Evolutionary conservation across 2,113 vertebrate genomes (phyloP), one percentile per base, ranked within the genome.

Genomic region (Chionodraco myersi): DNA sequence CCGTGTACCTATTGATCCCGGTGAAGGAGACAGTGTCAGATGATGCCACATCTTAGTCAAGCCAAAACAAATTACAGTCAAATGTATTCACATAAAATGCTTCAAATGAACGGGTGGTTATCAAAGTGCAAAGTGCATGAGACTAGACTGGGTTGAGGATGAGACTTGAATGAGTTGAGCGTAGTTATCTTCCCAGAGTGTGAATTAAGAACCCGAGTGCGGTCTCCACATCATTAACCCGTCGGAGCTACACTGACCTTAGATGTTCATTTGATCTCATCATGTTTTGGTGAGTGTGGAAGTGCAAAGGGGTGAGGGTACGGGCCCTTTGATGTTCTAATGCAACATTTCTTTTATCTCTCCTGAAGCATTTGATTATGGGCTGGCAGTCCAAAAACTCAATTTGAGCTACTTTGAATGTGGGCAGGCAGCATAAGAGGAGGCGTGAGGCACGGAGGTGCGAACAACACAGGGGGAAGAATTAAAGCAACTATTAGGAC

Each of bases 271-370:
- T 87, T 84, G 75, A 89, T 90, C 80, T 88, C 59, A 70, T 75
- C 62, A 23, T 78, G 79, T 78, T 82, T 63, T 54, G 59, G 75
- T 66, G 83, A 81, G 84, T 52, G 72, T 77, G 53, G 53, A 64
- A 79, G 78, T 61, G 68, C 53, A 64, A 56, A 7, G 23, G 65
- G 75, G 83, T 49, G 73, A 62, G 62, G 30, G 57, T 23, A 61
- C 5, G 64, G 70, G 60, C 62, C 61, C 87, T 87, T 90, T 92
- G 89, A 91, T 91, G 91, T 69, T 62, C 36, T 70, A 83, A 86
- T 86, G 77, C 57, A 75, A 80, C 75, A 88, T 79, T 57, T 89
- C 67, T 91, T 92, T 91, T 92, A 93, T 91, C 86, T 87, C 84
- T 65, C 12, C 8, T n/a, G 62, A 71, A 92, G 83, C 79, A 8